A percentile compares a stretch with the other conserved stretches of the same genome.
Conservation (phyloP, 2,113 vertebrate species). For the Acanthisitta chloris region DNA sequence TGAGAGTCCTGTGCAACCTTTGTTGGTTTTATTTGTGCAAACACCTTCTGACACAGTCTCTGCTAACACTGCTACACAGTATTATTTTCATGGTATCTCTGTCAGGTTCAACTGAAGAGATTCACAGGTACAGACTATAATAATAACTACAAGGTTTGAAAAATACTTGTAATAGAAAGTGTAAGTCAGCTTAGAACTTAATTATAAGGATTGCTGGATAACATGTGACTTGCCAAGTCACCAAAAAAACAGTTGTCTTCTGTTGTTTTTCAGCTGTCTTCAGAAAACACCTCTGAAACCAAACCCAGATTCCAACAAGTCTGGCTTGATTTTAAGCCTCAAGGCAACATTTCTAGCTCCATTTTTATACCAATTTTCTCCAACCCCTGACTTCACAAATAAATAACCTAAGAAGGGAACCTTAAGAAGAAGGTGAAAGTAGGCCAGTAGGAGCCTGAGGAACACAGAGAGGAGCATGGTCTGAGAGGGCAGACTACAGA, state of each 20-base stretch:
- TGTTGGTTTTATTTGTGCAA: background rate
- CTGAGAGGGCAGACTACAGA: background rate
- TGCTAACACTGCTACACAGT: background rate
- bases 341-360: background rate
- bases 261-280: background rate
- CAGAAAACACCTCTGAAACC: background rate
- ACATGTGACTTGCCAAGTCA: background rate
- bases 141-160: background rate
- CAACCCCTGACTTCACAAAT: background rate
- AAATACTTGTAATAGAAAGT: background rate
- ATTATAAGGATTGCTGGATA: background rate
- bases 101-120: background rate
- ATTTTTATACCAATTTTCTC: background rate
- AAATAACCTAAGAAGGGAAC: background rate
- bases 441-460: background rate
- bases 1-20: background rate
- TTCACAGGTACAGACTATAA: background rate
- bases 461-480: background rate
- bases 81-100: background rate
- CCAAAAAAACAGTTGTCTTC: too few relatives aligned
- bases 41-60: background rate
- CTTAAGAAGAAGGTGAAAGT: background rate
- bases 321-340: background rate
- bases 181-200: background rate
- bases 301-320: background rate